Conservation (phyloP, 2,888 invertebrate genomes). For the Ochropleura plecta region DNA sequence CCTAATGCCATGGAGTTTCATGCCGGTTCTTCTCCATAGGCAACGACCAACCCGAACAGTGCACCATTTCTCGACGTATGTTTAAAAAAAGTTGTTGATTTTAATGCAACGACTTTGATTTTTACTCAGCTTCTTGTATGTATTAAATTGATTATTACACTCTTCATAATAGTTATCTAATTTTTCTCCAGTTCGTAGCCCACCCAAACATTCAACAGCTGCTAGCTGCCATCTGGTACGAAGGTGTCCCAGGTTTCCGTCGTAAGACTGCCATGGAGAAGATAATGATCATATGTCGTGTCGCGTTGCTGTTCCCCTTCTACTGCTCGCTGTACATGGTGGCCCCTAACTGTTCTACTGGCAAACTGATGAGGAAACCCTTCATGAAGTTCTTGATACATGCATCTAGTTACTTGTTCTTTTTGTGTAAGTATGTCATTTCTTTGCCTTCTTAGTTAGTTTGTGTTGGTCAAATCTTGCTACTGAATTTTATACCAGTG, state of each 20-base stretch:
- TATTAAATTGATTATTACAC: background rate
- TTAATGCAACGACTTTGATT: background rate
- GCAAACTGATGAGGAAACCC: conserved; percentile 96
- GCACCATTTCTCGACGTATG: too few relatives aligned
- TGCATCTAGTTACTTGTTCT: conserved; percentile 98
- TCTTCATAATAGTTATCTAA: background rate
- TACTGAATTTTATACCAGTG: background rate
- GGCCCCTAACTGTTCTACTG: conserved; percentile 95
- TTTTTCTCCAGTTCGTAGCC: conserved; percentile 94
- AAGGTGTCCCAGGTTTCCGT: conserved; percentile 98
- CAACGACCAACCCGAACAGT: too few relatives aligned
- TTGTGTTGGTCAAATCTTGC: background rate
- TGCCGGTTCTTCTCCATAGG: too few relatives aligned
- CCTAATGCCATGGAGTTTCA: too few relatives aligned
- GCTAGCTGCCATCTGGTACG: conserved; percentile 98
- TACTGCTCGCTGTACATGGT: conserved; percentile 96
- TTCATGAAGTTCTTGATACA: conserved; percentile 99
- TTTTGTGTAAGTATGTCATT: conserved; percentile 74
- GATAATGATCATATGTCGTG: conserved; percentile 93
- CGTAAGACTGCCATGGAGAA: conserved; percentile 94
- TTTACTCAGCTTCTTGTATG: background rate
- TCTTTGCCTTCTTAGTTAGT: background rate
- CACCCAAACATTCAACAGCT: conserved; percentile 98
- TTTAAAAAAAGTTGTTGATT: too few relatives aligned
- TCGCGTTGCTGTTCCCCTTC: conserved; percentile 96